Evolutionary conservation across 1,140 invertebrate species (phyloP).

Genomic region (Eupristina koningsbergeri): DNA sequence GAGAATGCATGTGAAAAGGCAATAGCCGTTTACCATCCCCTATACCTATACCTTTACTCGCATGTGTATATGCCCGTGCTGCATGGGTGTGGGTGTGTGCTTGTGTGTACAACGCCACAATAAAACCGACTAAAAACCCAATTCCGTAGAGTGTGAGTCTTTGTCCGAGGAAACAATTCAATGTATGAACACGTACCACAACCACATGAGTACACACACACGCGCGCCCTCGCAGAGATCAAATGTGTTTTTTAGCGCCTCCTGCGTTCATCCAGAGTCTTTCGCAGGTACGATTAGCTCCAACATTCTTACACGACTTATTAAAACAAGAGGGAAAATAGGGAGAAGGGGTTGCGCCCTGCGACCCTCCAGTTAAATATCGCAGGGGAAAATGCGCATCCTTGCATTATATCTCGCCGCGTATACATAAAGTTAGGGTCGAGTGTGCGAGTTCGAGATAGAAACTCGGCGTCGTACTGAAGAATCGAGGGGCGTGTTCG

Average conservation of each 20-base stretch:
- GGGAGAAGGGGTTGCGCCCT: no score
- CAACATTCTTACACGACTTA: not conserved
- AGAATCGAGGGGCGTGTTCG: constrained; percentile 27
- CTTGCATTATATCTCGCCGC: not conserved
- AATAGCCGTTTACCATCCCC: no score
- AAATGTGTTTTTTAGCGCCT: not conserved
- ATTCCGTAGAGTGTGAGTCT: constrained; percentile 16
- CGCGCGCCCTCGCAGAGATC: not conserved
- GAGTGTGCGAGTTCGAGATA: constrained; percentile 9
- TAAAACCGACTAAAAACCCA: constrained; percentile 43
- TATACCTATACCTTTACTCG: no score
- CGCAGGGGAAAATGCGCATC: constrained; percentile 2
- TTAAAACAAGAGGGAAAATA: constrained; percentile 15
- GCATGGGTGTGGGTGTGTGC: no score
- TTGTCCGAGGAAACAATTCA: constrained; percentile 24
- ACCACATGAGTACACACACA: not conserved
- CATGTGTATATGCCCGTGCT: no score
- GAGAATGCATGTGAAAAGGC: no score
- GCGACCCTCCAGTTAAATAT: not conserved
- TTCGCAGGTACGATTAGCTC: constrained; percentile 40
- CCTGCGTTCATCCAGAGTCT: not conserved
- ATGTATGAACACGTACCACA: no score
- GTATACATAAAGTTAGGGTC: not conserved
- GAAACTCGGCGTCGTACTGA: not conserved
- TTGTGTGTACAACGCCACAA: not conserved